Conservation (phyloP, 2,888 invertebrate species). For the Anoplius nigerrimus region DNA sequence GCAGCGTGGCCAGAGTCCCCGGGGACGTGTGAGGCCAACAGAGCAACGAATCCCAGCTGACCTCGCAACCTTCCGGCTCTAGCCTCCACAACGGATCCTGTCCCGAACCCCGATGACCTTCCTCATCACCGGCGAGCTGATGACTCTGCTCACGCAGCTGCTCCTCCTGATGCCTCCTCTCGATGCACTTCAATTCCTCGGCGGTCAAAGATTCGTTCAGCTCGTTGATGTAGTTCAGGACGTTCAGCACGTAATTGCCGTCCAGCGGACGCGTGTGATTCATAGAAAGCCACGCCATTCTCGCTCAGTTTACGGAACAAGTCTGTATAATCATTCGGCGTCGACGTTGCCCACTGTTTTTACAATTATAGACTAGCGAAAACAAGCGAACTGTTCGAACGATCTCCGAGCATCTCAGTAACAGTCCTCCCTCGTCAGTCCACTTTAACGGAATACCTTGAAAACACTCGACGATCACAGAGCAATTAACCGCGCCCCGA, state of each 20-base stretch:
- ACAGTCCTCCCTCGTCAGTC: too few relatives aligned
- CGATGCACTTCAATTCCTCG: slow-evolving; percentile 57
- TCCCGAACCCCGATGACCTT: background rate
- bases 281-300: slow-evolving; percentile 43
- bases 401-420: too few relatives aligned
- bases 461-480: too few relatives aligned
- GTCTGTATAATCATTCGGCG: too few relatives aligned
- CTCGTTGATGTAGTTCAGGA: slow-evolving; percentile 60
- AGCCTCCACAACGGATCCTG: background rate
- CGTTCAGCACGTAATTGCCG: slow-evolving; percentile 58
- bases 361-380: too few relatives aligned
- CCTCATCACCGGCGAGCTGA: background rate
- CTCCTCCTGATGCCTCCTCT: slow-evolving; percentile 33
- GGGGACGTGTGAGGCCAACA: slow-evolving; percentile 90
- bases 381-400: too few relatives aligned
- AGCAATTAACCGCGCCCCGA: too few relatives aligned
- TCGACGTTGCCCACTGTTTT: too few relatives aligned
- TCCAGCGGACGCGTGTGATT: slow-evolving; percentile 49
- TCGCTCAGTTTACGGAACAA: background rate
- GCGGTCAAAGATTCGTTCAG: slow-evolving; percentile 55
- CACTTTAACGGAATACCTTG: too few relatives aligned
- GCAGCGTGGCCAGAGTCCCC: slow-evolving; percentile 82
- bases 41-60: slow-evolving; percentile 84
- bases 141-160: slow-evolving; percentile 12
- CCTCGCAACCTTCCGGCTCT: slow-evolving; percentile 76